Percentiles rank a stretch among this genome's conserved stretches.
These are phyloP conservation scores for Psophia crepitans DNA, from an alignment of 2,113 vertebrate species.

Conservation along the genomic window DNA sequence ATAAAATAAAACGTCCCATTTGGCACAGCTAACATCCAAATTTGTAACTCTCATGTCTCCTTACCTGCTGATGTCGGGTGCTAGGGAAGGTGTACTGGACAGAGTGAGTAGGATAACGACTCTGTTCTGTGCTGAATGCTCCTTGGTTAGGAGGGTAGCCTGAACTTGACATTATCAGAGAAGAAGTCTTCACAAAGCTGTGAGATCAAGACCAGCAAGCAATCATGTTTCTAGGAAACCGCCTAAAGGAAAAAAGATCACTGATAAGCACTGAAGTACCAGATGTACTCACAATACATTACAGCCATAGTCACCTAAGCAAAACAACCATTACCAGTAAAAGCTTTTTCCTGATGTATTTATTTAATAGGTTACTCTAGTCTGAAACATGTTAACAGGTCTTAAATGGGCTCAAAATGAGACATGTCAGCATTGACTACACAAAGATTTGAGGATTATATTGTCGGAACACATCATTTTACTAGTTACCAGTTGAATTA, in stretches of 20 bases:
- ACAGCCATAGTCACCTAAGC: constrained; percentile 59
- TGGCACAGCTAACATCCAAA: not conserved
- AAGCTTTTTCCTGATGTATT: constrained; percentile 65
- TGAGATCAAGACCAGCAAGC: constrained; percentile 78
- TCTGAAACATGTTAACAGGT: constrained; percentile 45
- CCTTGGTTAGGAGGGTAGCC: constrained; percentile 96
- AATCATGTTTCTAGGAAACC: constrained; percentile 84
- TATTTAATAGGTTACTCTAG: constrained; percentile 63
- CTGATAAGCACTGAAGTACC: constrained; percentile 60
- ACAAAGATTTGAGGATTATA: constrained; percentile 49
- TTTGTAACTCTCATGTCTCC: not conserved
- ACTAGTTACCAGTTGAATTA: not conserved
- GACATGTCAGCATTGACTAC: constrained; percentile 45
- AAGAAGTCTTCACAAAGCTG: constrained; percentile 77
- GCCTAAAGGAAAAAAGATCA: constrained; percentile 79
- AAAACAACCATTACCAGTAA: constrained; percentile 68
- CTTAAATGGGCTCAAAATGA: constrained; percentile 49
- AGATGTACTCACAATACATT: constrained; percentile 68
- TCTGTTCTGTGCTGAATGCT: constrained; percentile 94
- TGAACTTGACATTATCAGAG: constrained; percentile 93
- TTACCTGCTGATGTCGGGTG: constrained; percentile 90
- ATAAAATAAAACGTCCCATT: not conserved
- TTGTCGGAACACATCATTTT: not conserved
- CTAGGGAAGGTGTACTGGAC: constrained; percentile 91
- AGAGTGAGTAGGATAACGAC: constrained; percentile 89